A percentile compares a stretch with the other conserved stretches of the same genome.
Conservation (phyloP, 2,797 vertebrate species). For the Fundulus diaphanus region DNA sequence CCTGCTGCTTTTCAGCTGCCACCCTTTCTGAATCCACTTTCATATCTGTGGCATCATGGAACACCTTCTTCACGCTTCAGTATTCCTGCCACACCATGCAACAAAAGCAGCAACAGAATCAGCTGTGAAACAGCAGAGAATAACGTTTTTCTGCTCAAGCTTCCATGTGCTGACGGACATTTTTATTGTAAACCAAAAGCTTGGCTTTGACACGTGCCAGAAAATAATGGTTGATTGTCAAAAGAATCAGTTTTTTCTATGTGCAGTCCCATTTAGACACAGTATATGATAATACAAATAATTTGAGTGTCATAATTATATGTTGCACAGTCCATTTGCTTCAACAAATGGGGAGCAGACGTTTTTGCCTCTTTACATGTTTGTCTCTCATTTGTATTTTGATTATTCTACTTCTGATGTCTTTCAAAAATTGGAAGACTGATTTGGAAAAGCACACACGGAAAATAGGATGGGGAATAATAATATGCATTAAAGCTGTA, state of each 20-base stretch:
- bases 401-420: constrained; percentile 14
- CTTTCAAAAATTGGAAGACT: background rate
- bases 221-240: constrained; percentile 23
- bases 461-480: background rate
- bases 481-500: background rate
- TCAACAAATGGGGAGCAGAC: background rate
- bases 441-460: background rate
- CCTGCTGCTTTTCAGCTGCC: constrained; percentile 70
- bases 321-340: constrained; percentile 24
- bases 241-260: constrained; percentile 32
- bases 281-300: constrained; percentile 64
- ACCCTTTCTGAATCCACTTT: constrained; percentile 39
- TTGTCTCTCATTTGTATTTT: constrained; percentile 14
- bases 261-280: constrained; percentile 37
- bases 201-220: constrained; percentile 30
- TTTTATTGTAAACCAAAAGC: constrained; percentile 32
- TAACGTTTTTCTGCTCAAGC: constrained; percentile 4
- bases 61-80: constrained; percentile 34
- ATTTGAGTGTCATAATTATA: constrained; percentile 36
- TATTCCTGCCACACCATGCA: background rate
- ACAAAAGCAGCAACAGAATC: constrained; percentile 7
- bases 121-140: constrained; percentile 10
- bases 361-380: constrained; percentile 34
- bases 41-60: constrained; percentile 14
- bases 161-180: constrained; percentile 38